Base-by-base conservation (phyloP, 1,140 invertebrate species). In the Babylonia areolata region DNA sequence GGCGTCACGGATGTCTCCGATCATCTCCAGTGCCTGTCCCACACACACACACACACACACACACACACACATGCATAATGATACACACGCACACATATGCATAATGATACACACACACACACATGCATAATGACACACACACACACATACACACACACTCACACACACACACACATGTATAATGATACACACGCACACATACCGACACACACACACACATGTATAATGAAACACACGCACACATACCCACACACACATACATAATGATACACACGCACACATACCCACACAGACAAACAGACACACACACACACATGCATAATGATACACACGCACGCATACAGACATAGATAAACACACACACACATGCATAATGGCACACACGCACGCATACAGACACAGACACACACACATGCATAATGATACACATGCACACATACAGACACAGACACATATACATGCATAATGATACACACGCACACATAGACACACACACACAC, bases 21-120 rank as follows among this genome's bases (percentile, higher is more conserved):
- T 97, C 97, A 98, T 98, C 28, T 96, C 95, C 84, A 98, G 93
- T 3, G 97, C 98, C 96, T 98, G 89, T 69, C 88, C 91, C 90
- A 85, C 58, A 73, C 31, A 33, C 9, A 2, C 31, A 35, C 6
- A 17, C 71, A 73, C 71, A 35, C 71, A 73, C 31, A 35, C 71
- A 35, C n/a, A 20, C 31, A 73, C 2, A 11, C 5, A 33, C 3
- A 33, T 31, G 6, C 5, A 33, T 6, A 73, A 5, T 33, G 28
- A 37, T 5, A 37, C 69, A 37, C 5, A 73, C 69, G 11, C 69
- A 73, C 31, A 73, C 69, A 73, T 6, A 35, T 31, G 11, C 33
- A 35, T 17, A 73, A 17, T 3, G 6, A 37, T 31, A 35, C 33
- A 37, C n/a, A n/a, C n/a, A n/a, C n/a, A n/a, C n/a, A n/a, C n/a